phyloP scores from a whole-genome alignment of 2,888 invertebrate species.

The Ophion slaviceki region DNA sequence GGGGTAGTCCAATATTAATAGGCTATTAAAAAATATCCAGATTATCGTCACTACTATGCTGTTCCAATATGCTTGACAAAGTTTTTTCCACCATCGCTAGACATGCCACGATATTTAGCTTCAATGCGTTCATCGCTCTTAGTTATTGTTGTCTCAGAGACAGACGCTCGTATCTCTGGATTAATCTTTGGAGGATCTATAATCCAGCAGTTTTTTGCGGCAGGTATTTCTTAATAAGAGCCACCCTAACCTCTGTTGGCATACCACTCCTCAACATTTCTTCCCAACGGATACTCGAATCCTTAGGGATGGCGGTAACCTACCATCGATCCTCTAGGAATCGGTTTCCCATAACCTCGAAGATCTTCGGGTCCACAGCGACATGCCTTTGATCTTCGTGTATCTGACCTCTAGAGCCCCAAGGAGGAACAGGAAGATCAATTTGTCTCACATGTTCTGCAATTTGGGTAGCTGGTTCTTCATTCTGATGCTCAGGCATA shows the following conservation, averaged over 20 bases:
- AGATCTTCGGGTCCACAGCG: conserved; percentile 9
- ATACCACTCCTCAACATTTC: conserved; percentile 33
- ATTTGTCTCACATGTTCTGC: too few relatives aligned
- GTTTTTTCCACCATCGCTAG: conserved; percentile 30
- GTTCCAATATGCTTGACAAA: conserved; percentile 28
- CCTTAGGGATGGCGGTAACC: too few relatives aligned
- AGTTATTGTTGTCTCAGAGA: neutral
- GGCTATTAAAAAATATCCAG: conserved; percentile 13
- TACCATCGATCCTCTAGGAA: too few relatives aligned
- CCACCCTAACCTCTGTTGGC: conserved; percentile 35
- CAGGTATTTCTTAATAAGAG: conserved; percentile 35
- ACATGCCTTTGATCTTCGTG: too few relatives aligned
- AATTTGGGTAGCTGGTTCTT: too few relatives aligned
- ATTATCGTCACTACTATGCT: conserved; percentile 22
- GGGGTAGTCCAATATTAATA: neutral
- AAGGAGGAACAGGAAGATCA: too few relatives aligned
- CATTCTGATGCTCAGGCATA: too few relatives aligned
- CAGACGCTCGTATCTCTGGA: too few relatives aligned
- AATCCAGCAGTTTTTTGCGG: too few relatives aligned
- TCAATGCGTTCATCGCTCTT: conserved; percentile 27
- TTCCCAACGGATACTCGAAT: neutral
- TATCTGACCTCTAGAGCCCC: too few relatives aligned
- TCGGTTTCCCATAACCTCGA: conserved; percentile 44
- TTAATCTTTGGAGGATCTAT: too few relatives aligned
- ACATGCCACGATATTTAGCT: conserved; percentile 11